phyloP scores from a whole-genome alignment of 2,113 vertebrate genomes.

The Glareola pratincola region DNA sequence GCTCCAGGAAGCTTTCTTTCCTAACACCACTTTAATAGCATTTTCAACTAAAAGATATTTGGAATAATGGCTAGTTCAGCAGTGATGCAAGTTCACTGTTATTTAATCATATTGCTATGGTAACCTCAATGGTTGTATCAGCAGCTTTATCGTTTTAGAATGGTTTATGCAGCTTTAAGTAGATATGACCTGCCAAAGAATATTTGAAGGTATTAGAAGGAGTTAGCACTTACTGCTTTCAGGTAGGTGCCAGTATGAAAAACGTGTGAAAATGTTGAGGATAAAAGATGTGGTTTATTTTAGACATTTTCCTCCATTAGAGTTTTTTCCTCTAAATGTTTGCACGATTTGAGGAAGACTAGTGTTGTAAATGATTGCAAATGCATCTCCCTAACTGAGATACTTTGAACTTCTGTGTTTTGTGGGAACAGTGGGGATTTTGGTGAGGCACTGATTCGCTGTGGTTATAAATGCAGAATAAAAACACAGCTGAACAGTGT shows the following conservation, averaged over 20 bases:
- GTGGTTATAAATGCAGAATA: neutral
- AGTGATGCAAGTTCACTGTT: neutral
- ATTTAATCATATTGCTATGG: neutral
- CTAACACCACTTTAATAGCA: neutral
- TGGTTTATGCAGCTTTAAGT: neutral
- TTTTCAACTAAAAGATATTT: conserved; percentile 5
- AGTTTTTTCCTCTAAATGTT: neutral
- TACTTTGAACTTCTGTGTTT: neutral
- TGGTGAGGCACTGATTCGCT: neutral
- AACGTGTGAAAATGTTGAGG: neutral
- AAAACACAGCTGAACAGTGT: neutral
- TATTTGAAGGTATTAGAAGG: conserved; percentile 31
- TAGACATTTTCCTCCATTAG: neutral
- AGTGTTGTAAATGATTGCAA: neutral
- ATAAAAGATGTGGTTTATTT: neutral
- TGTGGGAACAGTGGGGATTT: neutral
- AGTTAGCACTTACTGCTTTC: neutral
- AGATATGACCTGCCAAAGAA: conserved; percentile 7
- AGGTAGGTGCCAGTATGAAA: neutral
- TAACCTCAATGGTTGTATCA: neutral
- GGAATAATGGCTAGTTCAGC: neutral
- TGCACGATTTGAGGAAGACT: neutral
- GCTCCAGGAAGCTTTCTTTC: neutral
- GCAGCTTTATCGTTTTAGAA: neutral
- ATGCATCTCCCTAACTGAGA: neutral